Evolutionary conservation across 2,888 invertebrate genomes (phyloP).

Genomic region (Pyrochroa serraticornis): DNA sequence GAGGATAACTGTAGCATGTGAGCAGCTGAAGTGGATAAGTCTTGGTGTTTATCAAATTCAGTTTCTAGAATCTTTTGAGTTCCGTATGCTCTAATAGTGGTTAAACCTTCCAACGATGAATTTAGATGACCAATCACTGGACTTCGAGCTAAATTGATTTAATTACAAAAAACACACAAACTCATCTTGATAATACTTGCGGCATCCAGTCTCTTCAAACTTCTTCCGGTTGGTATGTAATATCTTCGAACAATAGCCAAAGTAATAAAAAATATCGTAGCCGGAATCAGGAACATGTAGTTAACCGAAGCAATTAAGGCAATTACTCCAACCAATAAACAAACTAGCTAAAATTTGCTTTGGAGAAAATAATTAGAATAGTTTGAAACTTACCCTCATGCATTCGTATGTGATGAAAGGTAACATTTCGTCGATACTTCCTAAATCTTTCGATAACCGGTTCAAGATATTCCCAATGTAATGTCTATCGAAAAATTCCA

Average conservation of each 20-base stretch:
- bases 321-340: conserved; percentile 17
- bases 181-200: too few relatives aligned
- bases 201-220: conserved; percentile 36
- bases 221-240: conserved; percentile 38
- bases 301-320: conserved; percentile 34
- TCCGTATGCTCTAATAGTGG: conserved; percentile 47
- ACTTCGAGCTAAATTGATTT: conserved; percentile 46
- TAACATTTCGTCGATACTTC: conserved; percentile 35
- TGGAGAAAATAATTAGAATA: conserved; percentile 8
- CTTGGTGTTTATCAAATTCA: conserved; percentile 51
- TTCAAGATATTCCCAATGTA: conserved; percentile 72
- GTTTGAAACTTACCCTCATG: conserved; percentile 28
- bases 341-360: conserved; percentile 27
- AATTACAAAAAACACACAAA: conserved; percentile 31
- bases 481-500: conserved; percentile 80
- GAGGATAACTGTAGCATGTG: conserved; percentile 44
- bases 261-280: conserved; percentile 24
- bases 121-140: conserved; percentile 50
- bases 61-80: conserved; percentile 42
- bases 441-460: conserved; percentile 73
- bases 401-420: conserved; percentile 33
- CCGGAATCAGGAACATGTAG: conserved; percentile 30
- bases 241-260: conserved; percentile 25
- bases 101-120: conserved; percentile 48
- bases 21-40: conserved; percentile 49